Conservation (phyloP, 2,797 vertebrate species). For the Cirrhinus molitorella region DNA sequence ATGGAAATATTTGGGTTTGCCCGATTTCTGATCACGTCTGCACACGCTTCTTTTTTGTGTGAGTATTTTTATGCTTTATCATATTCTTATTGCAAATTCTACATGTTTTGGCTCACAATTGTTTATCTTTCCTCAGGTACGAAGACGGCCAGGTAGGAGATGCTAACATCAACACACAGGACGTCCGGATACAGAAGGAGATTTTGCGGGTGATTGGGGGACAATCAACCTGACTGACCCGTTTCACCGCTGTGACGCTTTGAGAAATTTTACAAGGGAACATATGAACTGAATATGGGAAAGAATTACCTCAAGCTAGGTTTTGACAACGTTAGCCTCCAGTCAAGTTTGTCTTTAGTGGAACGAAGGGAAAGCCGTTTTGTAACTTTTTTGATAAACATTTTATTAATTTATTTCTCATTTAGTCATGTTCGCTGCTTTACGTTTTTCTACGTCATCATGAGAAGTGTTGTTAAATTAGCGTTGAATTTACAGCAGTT, state of each 20-base stretch:
- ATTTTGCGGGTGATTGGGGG: slow-evolving; percentile 90
- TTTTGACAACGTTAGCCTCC: not conserved
- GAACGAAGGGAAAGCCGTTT: slow-evolving; percentile 12
- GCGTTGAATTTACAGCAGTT: not conserved
- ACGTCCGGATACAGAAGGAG: slow-evolving; percentile 90
- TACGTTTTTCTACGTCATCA: slow-evolving; percentile 8
- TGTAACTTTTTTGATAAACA: slow-evolving; percentile 37
- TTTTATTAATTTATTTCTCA: not conserved
- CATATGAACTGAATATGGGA: not conserved
- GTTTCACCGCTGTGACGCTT: slow-evolving; percentile 26
- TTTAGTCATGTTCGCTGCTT: slow-evolving; percentile 3
- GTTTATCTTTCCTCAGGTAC: slow-evolving; percentile 80
- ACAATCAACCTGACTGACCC: slow-evolving; percentile 27
- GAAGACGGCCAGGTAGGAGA: slow-evolving; percentile 97
- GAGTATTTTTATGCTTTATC: slow-evolving; percentile 72
- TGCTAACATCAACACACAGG: slow-evolving; percentile 95
- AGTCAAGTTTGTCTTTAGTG: slow-evolving; percentile 13
- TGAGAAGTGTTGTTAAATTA: not conserved
- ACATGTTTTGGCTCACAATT: not conserved
- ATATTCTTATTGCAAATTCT: not conserved
- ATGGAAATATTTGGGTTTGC: slow-evolving; percentile 96
- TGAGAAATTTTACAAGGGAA: not conserved
- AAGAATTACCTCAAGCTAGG: slow-evolving; percentile 28
- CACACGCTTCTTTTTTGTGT: slow-evolving; percentile 97
- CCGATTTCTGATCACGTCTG: slow-evolving; percentile 92